Conservation (phyloP, 2,113 vertebrate species). For the Ascaphus truei region DNA sequence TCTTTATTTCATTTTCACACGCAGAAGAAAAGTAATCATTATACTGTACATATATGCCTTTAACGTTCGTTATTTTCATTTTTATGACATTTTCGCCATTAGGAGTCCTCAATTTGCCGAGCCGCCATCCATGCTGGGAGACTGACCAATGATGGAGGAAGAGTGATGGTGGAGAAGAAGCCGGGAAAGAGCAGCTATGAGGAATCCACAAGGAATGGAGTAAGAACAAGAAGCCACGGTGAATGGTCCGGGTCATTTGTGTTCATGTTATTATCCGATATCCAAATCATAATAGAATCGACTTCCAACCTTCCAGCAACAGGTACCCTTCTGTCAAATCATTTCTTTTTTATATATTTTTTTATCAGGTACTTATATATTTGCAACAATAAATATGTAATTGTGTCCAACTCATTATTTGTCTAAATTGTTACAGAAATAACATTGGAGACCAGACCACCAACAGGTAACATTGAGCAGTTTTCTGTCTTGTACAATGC, state of each 20-base stretch:
- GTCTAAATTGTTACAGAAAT: neutral
- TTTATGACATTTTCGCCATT: neutral
- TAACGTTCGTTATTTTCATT: neutral
- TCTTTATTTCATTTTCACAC: too few relatives aligned
- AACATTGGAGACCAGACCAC: neutral
- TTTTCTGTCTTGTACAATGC: too few relatives aligned
- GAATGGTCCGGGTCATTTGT: neutral
- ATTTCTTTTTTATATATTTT: too few relatives aligned
- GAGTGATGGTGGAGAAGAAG: neutral
- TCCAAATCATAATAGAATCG: neutral
- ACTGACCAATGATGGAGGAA: neutral
- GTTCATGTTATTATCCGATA: neutral
- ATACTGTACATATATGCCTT: too few relatives aligned
- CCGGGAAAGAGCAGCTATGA: neutral
- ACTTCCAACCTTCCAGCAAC: neutral
- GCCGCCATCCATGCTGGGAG: constrained; percentile 3
- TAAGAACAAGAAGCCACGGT: neutral
- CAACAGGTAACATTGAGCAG: neutral
- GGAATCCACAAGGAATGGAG: neutral
- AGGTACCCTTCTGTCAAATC: neutral
- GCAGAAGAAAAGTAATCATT: neutral
- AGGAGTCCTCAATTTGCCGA: constrained; percentile 1
- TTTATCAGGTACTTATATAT: neutral
- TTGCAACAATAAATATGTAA: too few relatives aligned
- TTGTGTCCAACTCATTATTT: neutral